A percentile compares a stretch with the other conserved stretches of the same genome.
Evolutionary conservation across 2,888 invertebrate genomes (phyloP).

Genomic region (Philhelius pedissequus): DNA sequence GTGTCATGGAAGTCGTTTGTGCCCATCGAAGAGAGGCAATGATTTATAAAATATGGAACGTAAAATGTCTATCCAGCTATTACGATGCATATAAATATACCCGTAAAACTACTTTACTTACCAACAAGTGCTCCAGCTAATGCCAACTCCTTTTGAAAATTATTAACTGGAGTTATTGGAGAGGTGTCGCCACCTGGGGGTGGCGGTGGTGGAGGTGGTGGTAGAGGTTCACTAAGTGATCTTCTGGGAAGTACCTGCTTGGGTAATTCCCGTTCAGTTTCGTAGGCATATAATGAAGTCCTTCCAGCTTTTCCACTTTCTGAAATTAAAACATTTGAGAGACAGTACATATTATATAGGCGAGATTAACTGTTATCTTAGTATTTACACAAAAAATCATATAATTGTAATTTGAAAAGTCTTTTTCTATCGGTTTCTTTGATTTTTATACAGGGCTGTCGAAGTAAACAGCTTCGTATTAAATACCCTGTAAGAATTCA

Average conservation of each 20-base stretch:
- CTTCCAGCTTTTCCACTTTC: slow-evolving; percentile 32
- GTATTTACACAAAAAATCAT: too few relatives aligned
- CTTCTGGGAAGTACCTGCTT: slow-evolving; percentile 68
- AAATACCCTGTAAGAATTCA: too few relatives aligned
- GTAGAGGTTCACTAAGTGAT: slow-evolving; percentile 76
- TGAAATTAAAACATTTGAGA: background rate
- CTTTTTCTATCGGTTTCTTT: too few relatives aligned
- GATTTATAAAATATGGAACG: too few relatives aligned
- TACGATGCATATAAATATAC: background rate
- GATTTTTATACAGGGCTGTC: too few relatives aligned
- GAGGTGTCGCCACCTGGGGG: slow-evolving; percentile 73
- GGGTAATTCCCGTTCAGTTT: slow-evolving; percentile 71
- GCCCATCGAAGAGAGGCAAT: too few relatives aligned
- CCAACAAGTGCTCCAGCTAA: slow-evolving; percentile 73
- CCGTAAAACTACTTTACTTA: slow-evolving; percentile 19
- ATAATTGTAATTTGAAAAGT: too few relatives aligned
- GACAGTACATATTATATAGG: too few relatives aligned
- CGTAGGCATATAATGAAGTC: slow-evolving; percentile 42
- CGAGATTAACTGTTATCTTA: too few relatives aligned
- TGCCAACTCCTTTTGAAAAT: slow-evolving; percentile 74
- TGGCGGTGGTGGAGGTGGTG: slow-evolving; percentile 79
- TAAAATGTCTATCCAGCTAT: background rate
- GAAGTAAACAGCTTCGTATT: too few relatives aligned
- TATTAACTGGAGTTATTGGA: slow-evolving; percentile 73
- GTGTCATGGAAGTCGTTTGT: background rate